Base-by-base conservation (phyloP, 2,888 invertebrate genomes). In the Leucophenga maculata region DNA sequence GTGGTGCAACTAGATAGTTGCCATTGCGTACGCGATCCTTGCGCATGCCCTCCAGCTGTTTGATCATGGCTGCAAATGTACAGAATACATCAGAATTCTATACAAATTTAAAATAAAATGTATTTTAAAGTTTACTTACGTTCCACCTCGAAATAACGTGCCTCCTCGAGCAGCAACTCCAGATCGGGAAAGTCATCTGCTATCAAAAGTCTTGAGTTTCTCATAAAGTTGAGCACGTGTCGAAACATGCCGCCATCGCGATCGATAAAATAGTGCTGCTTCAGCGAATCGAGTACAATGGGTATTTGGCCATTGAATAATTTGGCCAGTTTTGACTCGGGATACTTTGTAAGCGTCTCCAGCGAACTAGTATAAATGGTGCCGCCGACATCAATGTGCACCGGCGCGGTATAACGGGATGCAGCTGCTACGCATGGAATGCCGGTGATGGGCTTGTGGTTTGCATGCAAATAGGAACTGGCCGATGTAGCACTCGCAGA, bases 221-320 rank as follows among this genome's bases (percentile, higher is more conserved):
- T 92, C 92, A 99, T 93, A 89, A 96, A 99, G 90, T 98, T 98
- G 74, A 99, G 91, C 84, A 99, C 96, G 88, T 99, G 97, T 22
- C 98, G 93, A 90, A 99, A 99, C 94, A 98, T 96, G 77, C 95
- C 95, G 3, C 99, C 98, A 87, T 99, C 99, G 64, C 99, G 92
- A 90, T 99, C 99, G 83, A 99, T 97, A 90, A 99, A 99, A 89
- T 99, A 99, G 88, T 99, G 98, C 87, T 98, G 98, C 89, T 98
- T 98, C 78, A 98, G 89, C 4, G 96, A 96, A 88, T 98, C 98
- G 88, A 98, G 90, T 16, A 98, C 97, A 78, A 98, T 97, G 3
- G 98, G 98, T 82, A 98, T 96, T 79, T 93, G 94, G 46, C 98
- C 98, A 87, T 97, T 97, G 90, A 98, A 98, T 88, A 98, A 92